Percentiles rank a stretch among this genome's conserved stretches.
These are phyloP conservation scores for Drosophila ogumai DNA, from an alignment of 1,140 invertebrate species.

Conservation along the genomic window DNA sequence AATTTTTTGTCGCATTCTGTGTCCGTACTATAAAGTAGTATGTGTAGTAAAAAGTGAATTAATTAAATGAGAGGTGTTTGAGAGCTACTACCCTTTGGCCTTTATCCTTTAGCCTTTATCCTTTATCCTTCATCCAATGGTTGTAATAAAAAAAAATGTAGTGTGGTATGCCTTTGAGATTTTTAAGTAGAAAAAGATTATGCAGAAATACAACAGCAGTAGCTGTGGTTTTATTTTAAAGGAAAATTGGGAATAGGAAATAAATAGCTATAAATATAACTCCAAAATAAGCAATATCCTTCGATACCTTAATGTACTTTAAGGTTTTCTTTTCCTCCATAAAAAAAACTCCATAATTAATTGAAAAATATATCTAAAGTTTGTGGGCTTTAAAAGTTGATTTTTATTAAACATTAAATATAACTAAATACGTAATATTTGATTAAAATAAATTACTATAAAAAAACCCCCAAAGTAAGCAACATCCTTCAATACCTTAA, in stretches of 20 bases:
- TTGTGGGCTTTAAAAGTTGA: no score
- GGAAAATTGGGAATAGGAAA: no score
- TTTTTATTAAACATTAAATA: not conserved
- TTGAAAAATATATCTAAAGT: no score
- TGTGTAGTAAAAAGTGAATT: constrained; percentile 18
- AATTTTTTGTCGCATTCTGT: constrained; percentile 29
- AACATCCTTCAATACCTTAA: not conserved
- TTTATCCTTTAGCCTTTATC: not conserved
- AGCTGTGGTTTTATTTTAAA: not conserved
- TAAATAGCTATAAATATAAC: no score
- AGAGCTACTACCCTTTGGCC: not conserved
- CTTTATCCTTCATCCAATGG: not conserved
- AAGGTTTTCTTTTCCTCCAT: no score
- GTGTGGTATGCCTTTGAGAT: constrained; percentile 1
- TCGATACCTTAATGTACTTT: no score
- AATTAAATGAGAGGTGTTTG: constrained; percentile 15
- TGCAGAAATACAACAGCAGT: fast-evolving
- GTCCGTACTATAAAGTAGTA: not conserved
- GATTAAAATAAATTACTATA: not conserved
- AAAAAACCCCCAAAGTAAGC: not conserved
- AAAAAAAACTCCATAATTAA: no score
- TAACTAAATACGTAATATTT: not conserved
- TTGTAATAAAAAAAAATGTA: constrained; percentile 6
- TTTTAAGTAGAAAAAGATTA: not conserved
- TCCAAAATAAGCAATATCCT: no score